Conservation (phyloP, 2,797 vertebrate species). For the Myotis findleyi region DNA sequence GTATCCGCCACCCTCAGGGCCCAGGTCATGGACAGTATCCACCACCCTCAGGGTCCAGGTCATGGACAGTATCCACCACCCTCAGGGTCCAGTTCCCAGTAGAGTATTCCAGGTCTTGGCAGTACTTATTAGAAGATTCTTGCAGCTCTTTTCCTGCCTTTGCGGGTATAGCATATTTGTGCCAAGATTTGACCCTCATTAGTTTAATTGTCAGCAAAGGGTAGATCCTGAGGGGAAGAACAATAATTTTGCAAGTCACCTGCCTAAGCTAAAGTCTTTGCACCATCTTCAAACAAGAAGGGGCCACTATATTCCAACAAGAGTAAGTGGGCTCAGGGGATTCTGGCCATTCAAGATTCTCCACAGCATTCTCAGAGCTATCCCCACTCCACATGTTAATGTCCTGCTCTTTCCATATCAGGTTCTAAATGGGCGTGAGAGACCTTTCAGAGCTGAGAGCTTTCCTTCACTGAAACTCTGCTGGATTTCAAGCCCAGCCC, state of each 20-base stretch:
- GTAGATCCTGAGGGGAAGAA: neutral
- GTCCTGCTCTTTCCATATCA: neutral
- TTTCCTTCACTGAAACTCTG: neutral
- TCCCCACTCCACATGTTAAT: neutral
- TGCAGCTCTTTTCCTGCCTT: neutral
- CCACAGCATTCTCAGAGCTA: neutral
- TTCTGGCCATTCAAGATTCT: neutral
- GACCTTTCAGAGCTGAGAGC: neutral
- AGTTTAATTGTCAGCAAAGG: neutral
- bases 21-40: neutral
- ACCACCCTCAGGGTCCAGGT: neutral
- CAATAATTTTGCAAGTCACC: neutral
- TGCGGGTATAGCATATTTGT: neutral
- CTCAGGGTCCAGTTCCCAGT: neutral
- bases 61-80: no score
- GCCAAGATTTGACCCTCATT: neutral
- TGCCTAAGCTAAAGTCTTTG: neutral
- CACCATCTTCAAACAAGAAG: neutral
- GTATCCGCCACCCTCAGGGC: no score
- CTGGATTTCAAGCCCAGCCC: neutral
- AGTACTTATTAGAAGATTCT: neutral
- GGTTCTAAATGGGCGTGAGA: neutral
- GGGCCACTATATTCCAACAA: neutral
- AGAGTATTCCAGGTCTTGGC: no score
- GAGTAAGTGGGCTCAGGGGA: neutral